A percentile compares a stretch with the other conserved stretches of the same genome.
These are phyloP conservation scores for Chrysotoxum bicinctum DNA, from an alignment of 2,888 invertebrate genomes.

Conservation along the genomic window DNA sequence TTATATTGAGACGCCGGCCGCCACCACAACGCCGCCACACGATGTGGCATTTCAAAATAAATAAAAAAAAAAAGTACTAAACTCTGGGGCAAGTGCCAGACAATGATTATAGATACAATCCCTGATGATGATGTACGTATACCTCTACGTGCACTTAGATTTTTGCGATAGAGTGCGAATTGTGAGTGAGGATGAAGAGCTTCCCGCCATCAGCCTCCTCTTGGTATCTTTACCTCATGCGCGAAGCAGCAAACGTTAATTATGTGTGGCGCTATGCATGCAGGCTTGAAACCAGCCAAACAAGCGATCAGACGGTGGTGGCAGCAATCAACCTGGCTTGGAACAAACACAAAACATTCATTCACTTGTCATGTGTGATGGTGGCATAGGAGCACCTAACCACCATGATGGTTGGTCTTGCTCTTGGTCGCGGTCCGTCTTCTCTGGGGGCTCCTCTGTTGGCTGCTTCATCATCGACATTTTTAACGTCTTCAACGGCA, in stretches of 20 bases:
- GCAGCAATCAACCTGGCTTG: constrained; percentile 67
- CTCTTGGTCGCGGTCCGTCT: constrained; percentile 29
- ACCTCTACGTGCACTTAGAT: constrained; percentile 44
- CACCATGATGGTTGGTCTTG: constrained; percentile 60
- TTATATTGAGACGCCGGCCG: constrained; percentile 42
- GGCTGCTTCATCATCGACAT: constrained; percentile 17
- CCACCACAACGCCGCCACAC: constrained; percentile 43
- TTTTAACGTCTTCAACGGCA: constrained; percentile 9
- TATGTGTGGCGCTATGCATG: constrained; percentile 72
- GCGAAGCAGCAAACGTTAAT: constrained; percentile 55
- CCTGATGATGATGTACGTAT: constrained; percentile 55
- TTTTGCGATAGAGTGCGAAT: constrained; percentile 56
- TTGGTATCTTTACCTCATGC: background rate
- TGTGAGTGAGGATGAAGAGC: constrained; percentile 9
- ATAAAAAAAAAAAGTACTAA: background rate
- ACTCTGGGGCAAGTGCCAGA: constrained; percentile 69
- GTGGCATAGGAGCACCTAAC: constrained; percentile 60
- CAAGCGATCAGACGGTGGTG: constrained; percentile 4
- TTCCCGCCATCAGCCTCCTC: background rate
- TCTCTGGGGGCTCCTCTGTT: constrained; percentile 3
- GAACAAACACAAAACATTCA: constrained; percentile 71
- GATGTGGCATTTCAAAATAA: constrained; percentile 55
- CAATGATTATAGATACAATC: constrained; percentile 67
- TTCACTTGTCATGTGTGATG: constrained; percentile 69
- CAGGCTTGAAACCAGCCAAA: constrained; percentile 40